Base-by-base conservation (phyloP, 2,888 invertebrate genomes). In the Hartigia nigra region DNA sequence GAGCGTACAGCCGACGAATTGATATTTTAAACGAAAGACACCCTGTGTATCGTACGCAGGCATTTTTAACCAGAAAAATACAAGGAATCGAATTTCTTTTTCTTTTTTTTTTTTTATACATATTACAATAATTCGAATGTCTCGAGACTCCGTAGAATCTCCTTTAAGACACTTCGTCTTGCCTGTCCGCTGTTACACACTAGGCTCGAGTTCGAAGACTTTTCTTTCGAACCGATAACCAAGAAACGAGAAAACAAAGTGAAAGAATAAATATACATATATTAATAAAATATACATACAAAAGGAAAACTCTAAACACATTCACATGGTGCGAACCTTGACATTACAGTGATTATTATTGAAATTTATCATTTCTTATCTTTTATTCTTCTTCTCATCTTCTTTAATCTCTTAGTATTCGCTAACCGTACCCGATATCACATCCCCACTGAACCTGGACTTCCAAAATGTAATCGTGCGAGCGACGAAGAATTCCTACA, bases 211-310 rank as follows among this genome's bases (percentile, higher is more conserved):
- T 23, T 55, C 23, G 9, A 55, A 55, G 55, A 55, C 9, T 55
- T 55, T 9, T 55, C 55, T 55, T 55, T 9, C 23, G 55, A 55
- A 55, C 23, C 55, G 55, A 55, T 55, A 23, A 55, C 55, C 55
- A 9, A 55, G 23, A 55, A 23, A 1, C 55, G 55, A 55, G 23
- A 23, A 23, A 55, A 55, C 14, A 39, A 55, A 55, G 9, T 55
- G 23, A 55, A 55, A 55, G 55, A 55, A 72, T 12, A 32, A 31
- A 72, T 31, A 72, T 72, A 72, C 14, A 72, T 72, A 72, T 72
- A 72, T 72, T 72, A n/a, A 32, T 72, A 32, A 72, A 12, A 11
- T 72, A 72, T 72, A 72, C 14, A 72, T 72, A 72, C 32, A 72
- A 31, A 23, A 31, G 9, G 31, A 31, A 72, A 34, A 72, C 32